phyloP scores from a whole-genome alignment of 2,888 invertebrate species.

The Drosophila melanocephala region DNA sequence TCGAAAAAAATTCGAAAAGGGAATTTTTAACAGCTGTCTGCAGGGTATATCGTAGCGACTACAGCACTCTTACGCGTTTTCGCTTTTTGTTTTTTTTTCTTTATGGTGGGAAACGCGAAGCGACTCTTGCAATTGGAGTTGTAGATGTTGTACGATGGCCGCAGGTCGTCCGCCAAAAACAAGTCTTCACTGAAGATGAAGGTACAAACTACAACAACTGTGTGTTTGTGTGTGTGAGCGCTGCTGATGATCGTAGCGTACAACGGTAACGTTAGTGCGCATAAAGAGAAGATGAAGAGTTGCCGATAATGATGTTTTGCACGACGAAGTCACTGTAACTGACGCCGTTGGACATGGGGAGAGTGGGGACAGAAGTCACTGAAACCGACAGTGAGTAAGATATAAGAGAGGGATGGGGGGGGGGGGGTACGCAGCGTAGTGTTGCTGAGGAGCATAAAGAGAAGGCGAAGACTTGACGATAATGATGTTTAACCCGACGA shows the following conservation, averaged over 20 bases:
- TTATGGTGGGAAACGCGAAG: constrained; percentile 71
- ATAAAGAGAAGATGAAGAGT: constrained; percentile 47
- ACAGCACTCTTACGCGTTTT: not conserved
- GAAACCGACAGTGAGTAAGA: not conserved
- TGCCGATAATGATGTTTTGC: constrained; percentile 67
- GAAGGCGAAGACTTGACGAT: constrained; percentile 55
- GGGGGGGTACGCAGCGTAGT: not conserved
- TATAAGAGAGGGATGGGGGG: not conserved
- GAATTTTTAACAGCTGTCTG: constrained; percentile 3
- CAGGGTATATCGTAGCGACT: constrained; percentile 7
- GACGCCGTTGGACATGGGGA: not conserved
- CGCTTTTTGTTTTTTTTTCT: constrained; percentile 35
- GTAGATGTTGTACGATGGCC: constrained; percentile 44
- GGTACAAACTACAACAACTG: constrained; percentile 41
- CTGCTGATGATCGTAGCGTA: constrained; percentile 55
- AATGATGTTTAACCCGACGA: constrained; percentile 65
- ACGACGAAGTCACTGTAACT: constrained; percentile 42
- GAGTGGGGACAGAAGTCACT: not conserved
- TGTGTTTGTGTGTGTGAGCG: constrained; percentile 20
- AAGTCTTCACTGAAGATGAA: constrained; percentile 68
- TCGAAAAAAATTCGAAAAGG: not conserved
- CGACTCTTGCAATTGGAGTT: constrained; percentile 28
- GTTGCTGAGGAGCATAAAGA: constrained; percentile 43
- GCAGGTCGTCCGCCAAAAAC: constrained; percentile 64
- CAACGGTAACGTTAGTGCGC: constrained; percentile 50